These are phyloP conservation scores for Aquatica leii DNA, from an alignment of 2,888 invertebrate species.

Conservation along the genomic window DNA sequence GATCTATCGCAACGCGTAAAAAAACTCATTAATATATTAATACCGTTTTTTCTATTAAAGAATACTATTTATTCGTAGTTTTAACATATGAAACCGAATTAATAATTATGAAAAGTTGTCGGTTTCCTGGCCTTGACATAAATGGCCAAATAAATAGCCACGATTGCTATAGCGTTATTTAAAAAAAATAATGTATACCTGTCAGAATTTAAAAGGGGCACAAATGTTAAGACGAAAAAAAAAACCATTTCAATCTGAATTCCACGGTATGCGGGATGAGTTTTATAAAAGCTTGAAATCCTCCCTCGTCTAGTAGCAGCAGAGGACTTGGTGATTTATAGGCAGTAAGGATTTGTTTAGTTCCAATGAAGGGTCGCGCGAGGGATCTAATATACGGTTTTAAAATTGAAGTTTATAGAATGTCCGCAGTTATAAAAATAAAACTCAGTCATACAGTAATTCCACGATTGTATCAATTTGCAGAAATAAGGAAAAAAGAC, in stretches of 20 bases:
- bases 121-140: conserved; percentile 8
- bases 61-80: no score
- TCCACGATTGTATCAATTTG: neutral
- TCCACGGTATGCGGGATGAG: conserved; percentile 43
- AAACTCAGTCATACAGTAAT: conserved; percentile 4
- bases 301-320: conserved; percentile 41
- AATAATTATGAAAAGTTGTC: conserved; percentile 1
- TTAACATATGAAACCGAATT: neutral
- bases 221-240: conserved; percentile 38
- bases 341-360: conserved; percentile 45
- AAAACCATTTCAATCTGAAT: conserved; percentile 49
- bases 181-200: conserved; percentile 28
- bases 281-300: conserved; percentile 45
- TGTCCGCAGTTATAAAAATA: conserved; percentile 16
- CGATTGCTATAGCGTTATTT: conserved; percentile 18
- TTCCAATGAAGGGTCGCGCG: conserved; percentile 37
- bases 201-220: conserved; percentile 32
- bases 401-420: conserved; percentile 38
- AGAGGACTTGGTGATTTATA: conserved; percentile 46
- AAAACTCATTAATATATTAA: no score
- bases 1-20: no score
- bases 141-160: conserved; percentile 14
- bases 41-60: no score
- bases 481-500: no score
- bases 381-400: conserved; percentile 35